Evolutionary conservation across 2,888 invertebrate species (phyloP), one percentile per base, ranked within the genome.

Genomic region (Caenorhabditis wallacei): DNA sequence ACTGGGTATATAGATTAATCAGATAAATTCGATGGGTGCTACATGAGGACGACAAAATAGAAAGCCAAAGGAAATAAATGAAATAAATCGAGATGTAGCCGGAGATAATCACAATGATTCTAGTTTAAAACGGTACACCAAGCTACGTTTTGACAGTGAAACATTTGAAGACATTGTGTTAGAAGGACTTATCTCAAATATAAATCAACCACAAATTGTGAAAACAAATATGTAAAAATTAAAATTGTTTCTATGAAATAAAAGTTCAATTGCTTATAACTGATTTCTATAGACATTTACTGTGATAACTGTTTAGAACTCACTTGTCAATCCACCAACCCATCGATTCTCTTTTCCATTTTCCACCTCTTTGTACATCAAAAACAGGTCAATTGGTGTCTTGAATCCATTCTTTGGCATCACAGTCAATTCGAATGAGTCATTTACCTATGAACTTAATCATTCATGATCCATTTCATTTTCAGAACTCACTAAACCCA

Each of bases 351-450:
- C 43, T 4, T 48, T 43, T 18, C 57, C 57, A 53, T 72, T 35
- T 24, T 63, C 30, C 1, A 16, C 16, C 5, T 72, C 68, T 20
- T 57, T 68, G 51, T 84, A 84, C 84, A 84, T 84, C 16, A 80
- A 18, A 68, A 84, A 84, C 2, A 84, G 20, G 24, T 84, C 84
- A 11, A 71, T 80, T 5, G 20, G 57, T n/a, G 48, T 54, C 7
- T 35, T 26, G 8, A 24, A 57, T 2, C 70, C 70, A 1, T 20
- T 35, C 22, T 69, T 75, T 13, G 59, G 66, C 0, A 30, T 20
- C 3, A 84, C 24, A 1, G 80, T 84, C 1, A 84, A 18, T 43
- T 84, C 84, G 26, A 53, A 76, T 5, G 75, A 75, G 24, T 84
- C 80, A 20, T 72, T 72, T 5, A 74, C 40, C 70, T 81, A 48